Conservation (phyloP, 2,113 vertebrate species). For the Cyprinodon tularosa region DNA sequence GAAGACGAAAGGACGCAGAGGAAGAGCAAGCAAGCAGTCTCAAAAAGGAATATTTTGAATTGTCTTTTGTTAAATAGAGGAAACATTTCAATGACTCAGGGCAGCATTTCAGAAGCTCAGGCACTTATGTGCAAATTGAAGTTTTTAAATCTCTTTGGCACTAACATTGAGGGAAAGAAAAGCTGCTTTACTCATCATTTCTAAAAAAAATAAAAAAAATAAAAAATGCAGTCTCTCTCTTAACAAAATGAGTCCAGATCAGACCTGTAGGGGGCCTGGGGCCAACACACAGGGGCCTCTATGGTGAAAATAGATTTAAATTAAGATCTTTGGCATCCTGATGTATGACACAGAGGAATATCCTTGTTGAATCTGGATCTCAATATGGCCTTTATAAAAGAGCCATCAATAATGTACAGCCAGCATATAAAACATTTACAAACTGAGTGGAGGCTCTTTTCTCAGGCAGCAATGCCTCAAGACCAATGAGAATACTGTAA, state of each 20-base stretch:
- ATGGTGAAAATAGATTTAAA: conserved; percentile 72
- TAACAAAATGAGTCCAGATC: conserved; percentile 1
- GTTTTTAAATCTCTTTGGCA: conserved; percentile 51
- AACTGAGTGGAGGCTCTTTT: conserved; percentile 49
- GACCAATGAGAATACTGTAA: conserved; percentile 36
- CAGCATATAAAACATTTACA: conserved; percentile 74
- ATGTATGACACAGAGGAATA: conserved; percentile 65
- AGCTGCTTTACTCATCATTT: conserved; percentile 50
- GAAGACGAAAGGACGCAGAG: conserved; percentile 28
- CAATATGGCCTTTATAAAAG: conserved; percentile 75
- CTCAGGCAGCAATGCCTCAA: conserved; percentile 35
- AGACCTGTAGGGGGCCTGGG: conserved; percentile 20
- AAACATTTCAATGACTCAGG: conserved; percentile 42
- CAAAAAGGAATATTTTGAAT: conserved; percentile 44
- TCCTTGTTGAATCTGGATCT: conserved; percentile 64
- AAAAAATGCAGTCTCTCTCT: conserved; percentile 36
- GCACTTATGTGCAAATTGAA: conserved; percentile 58
- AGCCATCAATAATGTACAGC: conserved; percentile 76
- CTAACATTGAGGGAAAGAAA: conserved; percentile 47
- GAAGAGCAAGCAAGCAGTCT: conserved; percentile 18
- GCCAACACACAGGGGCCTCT: conserved; percentile 30
- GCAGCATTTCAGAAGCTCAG: conserved; percentile 48
- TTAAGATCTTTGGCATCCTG: conserved; percentile 70
- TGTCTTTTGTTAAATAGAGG: conserved; percentile 54
- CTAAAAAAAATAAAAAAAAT: too few species aligned